A percentile compares a stretch with the other conserved stretches of the same genome.
These are phyloP conservation scores for Malaclemys terrapin DNA, from an alignment of 2,113 vertebrate species.

Conservation along the genomic window DNA sequence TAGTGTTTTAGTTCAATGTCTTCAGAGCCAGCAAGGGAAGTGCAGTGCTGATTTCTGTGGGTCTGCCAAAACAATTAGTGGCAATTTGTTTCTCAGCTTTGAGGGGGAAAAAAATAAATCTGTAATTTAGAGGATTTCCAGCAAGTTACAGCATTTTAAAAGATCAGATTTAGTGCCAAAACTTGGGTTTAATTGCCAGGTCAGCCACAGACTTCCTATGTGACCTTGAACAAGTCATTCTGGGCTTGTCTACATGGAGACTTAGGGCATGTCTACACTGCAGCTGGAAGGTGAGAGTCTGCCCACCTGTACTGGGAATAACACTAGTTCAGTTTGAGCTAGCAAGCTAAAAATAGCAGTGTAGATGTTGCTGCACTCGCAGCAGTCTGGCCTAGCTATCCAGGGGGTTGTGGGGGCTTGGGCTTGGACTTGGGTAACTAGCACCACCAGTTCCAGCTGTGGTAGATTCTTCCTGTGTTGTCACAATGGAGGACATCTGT, in stretches of 20 bases:
- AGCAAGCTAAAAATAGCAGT: neutral
- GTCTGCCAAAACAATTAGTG: neutral
- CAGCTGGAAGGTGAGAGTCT: neutral
- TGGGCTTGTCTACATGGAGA: neutral
- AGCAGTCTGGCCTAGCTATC: neutral
- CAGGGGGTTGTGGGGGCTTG: neutral
- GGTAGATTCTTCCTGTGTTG: neutral
- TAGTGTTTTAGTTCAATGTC: neutral
- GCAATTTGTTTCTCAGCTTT: neutral
- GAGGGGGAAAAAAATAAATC: neutral
- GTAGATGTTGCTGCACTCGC: neutral
- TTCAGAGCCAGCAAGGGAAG: neutral
- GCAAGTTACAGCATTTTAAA: neutral
- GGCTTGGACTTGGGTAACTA: neutral
- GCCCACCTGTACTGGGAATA: too few relatives aligned
- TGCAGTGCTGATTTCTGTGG: neutral
- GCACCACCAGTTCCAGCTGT: neutral
- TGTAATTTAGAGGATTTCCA: neutral
- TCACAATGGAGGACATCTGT: neutral
- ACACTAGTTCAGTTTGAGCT: neutral
- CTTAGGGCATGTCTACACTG: neutral
- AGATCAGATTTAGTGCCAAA: neutral
- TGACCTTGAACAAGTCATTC: neutral
- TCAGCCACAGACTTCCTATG: neutral
- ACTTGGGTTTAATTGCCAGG: neutral